Conservation (phyloP, 2,113 vertebrate species). For the Callithrix jacchus region DNA sequence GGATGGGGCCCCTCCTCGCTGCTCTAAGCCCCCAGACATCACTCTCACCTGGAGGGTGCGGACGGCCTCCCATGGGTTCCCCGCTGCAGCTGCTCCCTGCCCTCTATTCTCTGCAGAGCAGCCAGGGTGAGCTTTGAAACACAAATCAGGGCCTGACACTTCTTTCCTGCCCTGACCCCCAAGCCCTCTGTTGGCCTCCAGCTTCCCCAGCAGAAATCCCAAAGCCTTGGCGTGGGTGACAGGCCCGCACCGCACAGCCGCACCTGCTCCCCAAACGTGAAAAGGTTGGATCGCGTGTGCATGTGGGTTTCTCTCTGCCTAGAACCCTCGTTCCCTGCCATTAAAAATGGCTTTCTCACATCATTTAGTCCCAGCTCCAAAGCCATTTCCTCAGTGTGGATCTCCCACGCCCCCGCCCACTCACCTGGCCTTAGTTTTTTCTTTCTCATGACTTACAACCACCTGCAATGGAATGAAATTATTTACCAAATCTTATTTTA, state of each 20-base stretch:
- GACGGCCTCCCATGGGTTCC: neutral
- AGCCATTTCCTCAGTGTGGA: neutral
- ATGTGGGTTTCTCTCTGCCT: no score
- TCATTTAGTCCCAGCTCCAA: neutral
- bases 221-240: neutral
- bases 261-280: rapidly evolving
- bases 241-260: neutral
- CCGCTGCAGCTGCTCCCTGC: neutral
- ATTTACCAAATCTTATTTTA: neutral
- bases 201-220: neutral
- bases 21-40: no score
- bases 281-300: no score
- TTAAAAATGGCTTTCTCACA: neutral
- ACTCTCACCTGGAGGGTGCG: neutral
- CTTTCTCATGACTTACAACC: no score
- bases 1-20: no score
- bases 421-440: neutral
- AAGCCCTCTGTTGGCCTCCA: neutral
- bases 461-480: rapidly evolving
- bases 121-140: neutral
- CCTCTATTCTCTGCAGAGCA: no score
- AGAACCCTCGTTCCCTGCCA: rapidly evolving
- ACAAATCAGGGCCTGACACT: neutral
- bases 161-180: neutral
- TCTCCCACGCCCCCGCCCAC: rapidly evolving